Conservation (phyloP, 2,113 vertebrate species). For the Stictonetta naevosa region DNA sequence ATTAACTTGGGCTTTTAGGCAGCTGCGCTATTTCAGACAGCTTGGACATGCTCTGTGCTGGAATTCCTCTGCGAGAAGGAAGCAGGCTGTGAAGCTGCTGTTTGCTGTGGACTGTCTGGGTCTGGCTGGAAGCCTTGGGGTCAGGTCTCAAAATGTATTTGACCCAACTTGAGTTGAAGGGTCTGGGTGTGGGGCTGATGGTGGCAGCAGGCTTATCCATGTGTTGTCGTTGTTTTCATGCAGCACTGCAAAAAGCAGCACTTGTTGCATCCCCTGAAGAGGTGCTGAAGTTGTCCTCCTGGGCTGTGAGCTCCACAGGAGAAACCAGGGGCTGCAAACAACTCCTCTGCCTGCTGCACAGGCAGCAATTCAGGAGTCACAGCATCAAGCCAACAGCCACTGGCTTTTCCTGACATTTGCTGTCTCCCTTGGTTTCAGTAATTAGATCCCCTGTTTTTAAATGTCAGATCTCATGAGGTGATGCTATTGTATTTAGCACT, state of each 20-base stretch:
- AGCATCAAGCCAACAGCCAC: background rate
- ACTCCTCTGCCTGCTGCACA: background rate
- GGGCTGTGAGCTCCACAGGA: background rate
- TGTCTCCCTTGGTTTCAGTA: conserved; percentile 20
- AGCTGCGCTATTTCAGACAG: conserved; percentile 13
- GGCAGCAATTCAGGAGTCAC: background rate
- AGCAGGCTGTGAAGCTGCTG: background rate
- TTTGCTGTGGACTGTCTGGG: background rate
- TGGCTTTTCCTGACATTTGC: conserved; percentile 46
- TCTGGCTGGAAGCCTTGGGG: background rate
- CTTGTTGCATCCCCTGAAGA: background rate
- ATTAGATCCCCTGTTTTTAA: conserved; percentile 52
- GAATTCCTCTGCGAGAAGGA: background rate
- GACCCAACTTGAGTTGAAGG: background rate
- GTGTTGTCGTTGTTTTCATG: background rate
- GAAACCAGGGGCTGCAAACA: rapidly evolving
- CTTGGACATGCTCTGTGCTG: background rate
- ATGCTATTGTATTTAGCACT: conserved; percentile 44
- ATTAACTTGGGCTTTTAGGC: conserved; percentile 41
- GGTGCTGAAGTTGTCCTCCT: background rate
- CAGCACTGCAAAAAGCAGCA: background rate
- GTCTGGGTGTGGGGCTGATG: background rate
- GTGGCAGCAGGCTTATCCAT: background rate
- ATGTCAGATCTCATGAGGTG: conserved; percentile 53
- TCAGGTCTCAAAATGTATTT: background rate